phyloP scores from a whole-genome alignment of 2,888 invertebrate genomes.

The Melanchra persicariae region DNA sequence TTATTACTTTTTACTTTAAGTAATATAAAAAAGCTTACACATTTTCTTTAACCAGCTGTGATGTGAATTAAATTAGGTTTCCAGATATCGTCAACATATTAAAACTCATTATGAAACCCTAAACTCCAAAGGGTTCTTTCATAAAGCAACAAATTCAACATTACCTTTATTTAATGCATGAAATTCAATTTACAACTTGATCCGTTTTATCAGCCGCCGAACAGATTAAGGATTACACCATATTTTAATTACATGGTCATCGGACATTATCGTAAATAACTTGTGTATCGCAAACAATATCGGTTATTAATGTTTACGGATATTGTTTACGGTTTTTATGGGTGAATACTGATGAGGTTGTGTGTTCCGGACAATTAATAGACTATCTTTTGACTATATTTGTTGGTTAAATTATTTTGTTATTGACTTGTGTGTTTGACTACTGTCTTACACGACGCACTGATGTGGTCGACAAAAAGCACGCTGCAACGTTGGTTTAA shows the following conservation, averaged over 20 bases:
- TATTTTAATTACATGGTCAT: constrained; percentile 64
- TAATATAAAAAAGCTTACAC: no score
- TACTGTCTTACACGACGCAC: no score
- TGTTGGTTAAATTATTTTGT: no score
- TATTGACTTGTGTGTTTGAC: no score
- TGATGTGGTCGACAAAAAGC: no score
- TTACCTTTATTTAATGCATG: constrained; percentile 30
- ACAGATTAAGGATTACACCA: constrained; percentile 55
- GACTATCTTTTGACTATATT: neutral
- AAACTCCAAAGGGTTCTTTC: constrained; percentile 19
- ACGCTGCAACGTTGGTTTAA: no score
- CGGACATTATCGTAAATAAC: constrained; percentile 60
- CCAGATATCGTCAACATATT: constrained; percentile 18
- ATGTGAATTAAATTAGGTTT: constrained; percentile 9
- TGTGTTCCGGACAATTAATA: constrained; percentile 12
- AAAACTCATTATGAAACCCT: constrained; percentile 12
- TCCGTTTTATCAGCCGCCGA: constrained; percentile 56
- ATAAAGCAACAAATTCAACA: constrained; percentile 40
- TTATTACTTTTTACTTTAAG: no score
- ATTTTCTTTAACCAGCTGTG: no score
- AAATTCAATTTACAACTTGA: constrained; percentile 57
- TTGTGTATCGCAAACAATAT: constrained; percentile 55
- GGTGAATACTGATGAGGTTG: constrained; percentile 37
- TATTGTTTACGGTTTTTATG: constrained; percentile 55
- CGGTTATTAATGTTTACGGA: constrained; percentile 56